These are phyloP conservation scores for Pelobates fuscus DNA, from an alignment of 2,113 vertebrate genomes.

Conservation along the genomic window DNA sequence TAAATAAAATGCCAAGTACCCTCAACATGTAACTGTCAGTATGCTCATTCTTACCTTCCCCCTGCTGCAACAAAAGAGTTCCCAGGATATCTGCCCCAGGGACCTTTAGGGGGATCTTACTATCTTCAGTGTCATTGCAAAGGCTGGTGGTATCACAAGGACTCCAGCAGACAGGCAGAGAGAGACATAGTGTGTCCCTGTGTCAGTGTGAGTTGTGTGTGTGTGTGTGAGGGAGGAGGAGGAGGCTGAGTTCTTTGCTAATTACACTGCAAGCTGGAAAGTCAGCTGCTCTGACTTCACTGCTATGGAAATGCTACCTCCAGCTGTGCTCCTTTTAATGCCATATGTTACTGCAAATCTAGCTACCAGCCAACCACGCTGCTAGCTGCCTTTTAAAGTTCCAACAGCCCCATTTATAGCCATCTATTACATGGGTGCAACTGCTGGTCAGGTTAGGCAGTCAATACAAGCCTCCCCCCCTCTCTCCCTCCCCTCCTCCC, in stretches of 20 bases:
- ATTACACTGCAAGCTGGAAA: constrained; percentile 92
- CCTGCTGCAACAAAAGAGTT: constrained; percentile 17
- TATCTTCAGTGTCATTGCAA: constrained; percentile 26
- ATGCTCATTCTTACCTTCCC: constrained; percentile 40
- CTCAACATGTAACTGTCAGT: neutral
- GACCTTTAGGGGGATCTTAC: constrained; percentile 25
- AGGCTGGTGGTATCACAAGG: constrained; percentile 49
- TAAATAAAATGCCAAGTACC: neutral
- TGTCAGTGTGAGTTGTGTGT: constrained; percentile 53
- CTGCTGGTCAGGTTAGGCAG: constrained; percentile 4
- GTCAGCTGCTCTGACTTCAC: constrained; percentile 96
- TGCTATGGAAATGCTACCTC: constrained; percentile 84
- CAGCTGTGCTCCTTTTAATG: constrained; percentile 84
- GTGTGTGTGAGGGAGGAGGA: constrained; percentile 41
- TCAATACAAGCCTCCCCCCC: neutral
- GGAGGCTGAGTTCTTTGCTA: constrained; percentile 67
- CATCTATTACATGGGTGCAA: constrained; percentile 52
- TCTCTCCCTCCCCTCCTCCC: too few species aligned
- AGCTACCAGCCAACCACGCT: constrained; percentile 67
- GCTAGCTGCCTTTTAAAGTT: constrained; percentile 68
- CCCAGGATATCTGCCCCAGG: constrained; percentile 20
- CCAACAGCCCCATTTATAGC: constrained; percentile 56
- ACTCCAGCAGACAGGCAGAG: constrained; percentile 48
- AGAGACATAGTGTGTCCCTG: constrained; percentile 45
- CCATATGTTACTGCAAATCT: constrained; percentile 81